Base-by-base conservation (phyloP, 23 tunicate genomes). In the Corella eumyota region DNA sequence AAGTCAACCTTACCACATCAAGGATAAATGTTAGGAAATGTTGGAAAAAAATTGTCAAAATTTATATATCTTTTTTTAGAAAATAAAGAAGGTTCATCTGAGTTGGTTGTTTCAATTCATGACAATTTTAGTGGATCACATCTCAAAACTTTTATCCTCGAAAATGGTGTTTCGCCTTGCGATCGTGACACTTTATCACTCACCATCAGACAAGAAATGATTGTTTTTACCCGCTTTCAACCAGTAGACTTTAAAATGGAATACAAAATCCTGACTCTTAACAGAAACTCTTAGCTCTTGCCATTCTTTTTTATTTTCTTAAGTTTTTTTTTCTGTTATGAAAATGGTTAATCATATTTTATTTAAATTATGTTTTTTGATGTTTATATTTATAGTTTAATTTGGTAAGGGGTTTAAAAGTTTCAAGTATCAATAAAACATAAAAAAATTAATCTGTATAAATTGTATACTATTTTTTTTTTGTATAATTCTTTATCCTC, bases 51-150 rank as follows among this genome's bases (percentile, higher is more conserved):
- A 40, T 40, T 40, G 48, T 40, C 48, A 40, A 40, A 9, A 40
- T 9, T 9, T 15, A 40, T 15, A 40, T 40, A 13, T 20, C 17
- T 6, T 6, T 29, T 32, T 33, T 6, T 50, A 77, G 85, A 68
- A 34, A 30, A 31, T 21, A 57, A 61, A 50, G 85, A 77, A 21
- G 69, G 45, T 15, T 23, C 64, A 26, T 26, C 95, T 25, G 83
- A 85, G 30, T 61, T 85, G 61, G 78, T 75, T 9, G 74, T 85
- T n/a, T 85, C 95, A 0, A 7, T 85, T 13, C 72, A 67, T 47
- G 95, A 85, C 53, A 66, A 67, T 22, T 61, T 50, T 0, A 58
- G 25, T 34, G 95, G 95, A 32, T 38, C 33, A 49, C 55, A 59
- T 30, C 26, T 85, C 23, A 53, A 61, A 22, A 69, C 73, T 38